Conservation (phyloP, 2,797 vertebrate species). For the Premnoplex brunnescens region DNA sequence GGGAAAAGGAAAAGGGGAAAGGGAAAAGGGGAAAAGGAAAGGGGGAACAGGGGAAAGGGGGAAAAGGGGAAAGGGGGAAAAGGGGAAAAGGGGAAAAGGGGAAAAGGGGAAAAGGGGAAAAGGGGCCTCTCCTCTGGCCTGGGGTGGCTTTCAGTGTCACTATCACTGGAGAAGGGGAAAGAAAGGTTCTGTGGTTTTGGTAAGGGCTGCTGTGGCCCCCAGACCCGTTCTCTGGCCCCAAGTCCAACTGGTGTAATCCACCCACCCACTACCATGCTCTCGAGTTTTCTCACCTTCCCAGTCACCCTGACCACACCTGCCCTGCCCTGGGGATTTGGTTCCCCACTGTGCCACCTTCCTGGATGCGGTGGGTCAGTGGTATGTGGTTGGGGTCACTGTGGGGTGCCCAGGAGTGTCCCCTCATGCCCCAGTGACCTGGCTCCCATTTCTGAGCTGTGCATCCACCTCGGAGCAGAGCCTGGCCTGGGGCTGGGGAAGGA, state of each 20-base stretch:
- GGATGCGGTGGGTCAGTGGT: rapidly evolving
- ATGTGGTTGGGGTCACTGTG: rapidly evolving
- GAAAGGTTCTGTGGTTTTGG: neutral
- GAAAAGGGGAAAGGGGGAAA: no score
- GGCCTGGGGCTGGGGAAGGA: neutral
- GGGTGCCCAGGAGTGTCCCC: neutral
- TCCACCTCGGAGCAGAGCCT: neutral
- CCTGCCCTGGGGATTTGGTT: neutral
- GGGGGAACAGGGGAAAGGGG: no score
- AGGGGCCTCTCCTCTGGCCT: neutral
- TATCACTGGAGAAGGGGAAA: neutral
- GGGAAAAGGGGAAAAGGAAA: rapidly evolving
- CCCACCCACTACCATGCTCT: neutral
- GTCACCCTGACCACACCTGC: neutral
- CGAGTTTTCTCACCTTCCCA: neutral
- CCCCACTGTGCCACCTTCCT: neutral
- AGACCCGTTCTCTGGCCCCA: neutral
- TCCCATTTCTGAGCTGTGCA: neutral
- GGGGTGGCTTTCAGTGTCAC: neutral
- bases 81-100: no score
- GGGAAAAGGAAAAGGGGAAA: neutral
- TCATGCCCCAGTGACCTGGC: rapidly evolving
- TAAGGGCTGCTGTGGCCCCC: rapidly evolving
- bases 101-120: neutral
- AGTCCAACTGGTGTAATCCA: neutral